A percentile compares a stretch with the other conserved stretches of the same genome.
Evolutionary conservation across 2,888 invertebrate species (phyloP).

Genomic region (Cephus spinipes): DNA sequence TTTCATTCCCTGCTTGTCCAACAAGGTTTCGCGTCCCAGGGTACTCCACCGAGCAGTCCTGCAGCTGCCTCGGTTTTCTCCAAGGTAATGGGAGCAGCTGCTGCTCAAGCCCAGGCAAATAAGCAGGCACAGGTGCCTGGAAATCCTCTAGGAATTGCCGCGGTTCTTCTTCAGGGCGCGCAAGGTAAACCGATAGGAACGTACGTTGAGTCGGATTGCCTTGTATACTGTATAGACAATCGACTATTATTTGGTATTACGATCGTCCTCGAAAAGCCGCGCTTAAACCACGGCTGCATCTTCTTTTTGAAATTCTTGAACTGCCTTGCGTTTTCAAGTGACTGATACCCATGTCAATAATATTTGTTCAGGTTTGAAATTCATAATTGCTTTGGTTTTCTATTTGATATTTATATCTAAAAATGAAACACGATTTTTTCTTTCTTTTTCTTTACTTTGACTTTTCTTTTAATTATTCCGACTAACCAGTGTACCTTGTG

Average conservation of each 20-base stretch:
- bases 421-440: too few relatives aligned
- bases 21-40: constrained; percentile 56
- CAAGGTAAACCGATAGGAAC: constrained; percentile 61
- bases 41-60: constrained; percentile 62
- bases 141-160: constrained; percentile 62
- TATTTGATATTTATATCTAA: too few relatives aligned
- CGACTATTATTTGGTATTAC: too few relatives aligned
- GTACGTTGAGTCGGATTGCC: too few relatives aligned
- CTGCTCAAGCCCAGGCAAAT: constrained; percentile 40
- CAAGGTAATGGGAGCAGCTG: constrained; percentile 55
- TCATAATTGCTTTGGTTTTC: too few relatives aligned
- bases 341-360: too few relatives aligned
- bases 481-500: constrained; percentile 8
- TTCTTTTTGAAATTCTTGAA: too few relatives aligned
- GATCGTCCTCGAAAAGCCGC: too few relatives aligned
- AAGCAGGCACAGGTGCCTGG: constrained; percentile 37
- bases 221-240: too few relatives aligned
- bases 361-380: too few relatives aligned
- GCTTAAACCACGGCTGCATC: too few relatives aligned
- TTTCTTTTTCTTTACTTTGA: background rate
- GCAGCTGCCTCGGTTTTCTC: constrained; percentile 58
- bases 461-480: background rate
- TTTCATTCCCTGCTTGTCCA: background rate
- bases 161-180: constrained; percentile 66
- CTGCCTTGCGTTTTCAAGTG: too few relatives aligned